Evolutionary conservation across 2,888 invertebrate genomes (phyloP).

Genomic region (Apocheima hispidaria): DNA sequence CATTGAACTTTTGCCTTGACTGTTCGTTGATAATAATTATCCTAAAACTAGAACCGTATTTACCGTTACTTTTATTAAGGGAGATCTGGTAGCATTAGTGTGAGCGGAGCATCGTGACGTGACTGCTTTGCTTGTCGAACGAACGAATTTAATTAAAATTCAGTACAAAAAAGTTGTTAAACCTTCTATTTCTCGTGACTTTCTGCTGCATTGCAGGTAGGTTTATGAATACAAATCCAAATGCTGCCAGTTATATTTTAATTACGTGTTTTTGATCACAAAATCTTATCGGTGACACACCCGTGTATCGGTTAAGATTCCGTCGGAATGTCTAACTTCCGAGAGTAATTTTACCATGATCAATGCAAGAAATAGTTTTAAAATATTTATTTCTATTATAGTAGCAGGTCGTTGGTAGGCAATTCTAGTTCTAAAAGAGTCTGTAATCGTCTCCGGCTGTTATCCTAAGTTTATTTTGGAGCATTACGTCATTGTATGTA

Average conservation of each 20-base stretch:
- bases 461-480: conserved; percentile 84
- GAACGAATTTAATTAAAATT: conserved; percentile 66
- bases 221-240: conserved; percentile 33
- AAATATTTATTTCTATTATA: conserved; percentile 23
- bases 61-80: conserved; percentile 8
- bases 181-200: conserved; percentile 47
- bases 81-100: conserved; percentile 55
- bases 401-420: conserved; percentile 11
- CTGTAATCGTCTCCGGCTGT: conserved; percentile 56
- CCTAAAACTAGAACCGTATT: no score
- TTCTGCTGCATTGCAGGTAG: conserved; percentile 57
- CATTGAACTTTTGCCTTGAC: no score
- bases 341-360: conserved; percentile 41
- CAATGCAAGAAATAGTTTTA: conserved; percentile 38
- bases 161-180: conserved; percentile 55
- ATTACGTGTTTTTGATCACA: background rate
- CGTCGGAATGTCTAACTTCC: conserved; percentile 49
- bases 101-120: conserved; percentile 67
- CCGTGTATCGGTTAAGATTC: conserved; percentile 71
- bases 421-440: conserved; percentile 52
- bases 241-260: background rate
- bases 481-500: conserved; percentile 81
- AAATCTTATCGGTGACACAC: conserved; percentile 74
- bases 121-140: conserved; percentile 71
- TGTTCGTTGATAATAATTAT: no score